Conservation (phyloP, 1,140 invertebrate genomes). For the Himalopsyche phryganea region DNA sequence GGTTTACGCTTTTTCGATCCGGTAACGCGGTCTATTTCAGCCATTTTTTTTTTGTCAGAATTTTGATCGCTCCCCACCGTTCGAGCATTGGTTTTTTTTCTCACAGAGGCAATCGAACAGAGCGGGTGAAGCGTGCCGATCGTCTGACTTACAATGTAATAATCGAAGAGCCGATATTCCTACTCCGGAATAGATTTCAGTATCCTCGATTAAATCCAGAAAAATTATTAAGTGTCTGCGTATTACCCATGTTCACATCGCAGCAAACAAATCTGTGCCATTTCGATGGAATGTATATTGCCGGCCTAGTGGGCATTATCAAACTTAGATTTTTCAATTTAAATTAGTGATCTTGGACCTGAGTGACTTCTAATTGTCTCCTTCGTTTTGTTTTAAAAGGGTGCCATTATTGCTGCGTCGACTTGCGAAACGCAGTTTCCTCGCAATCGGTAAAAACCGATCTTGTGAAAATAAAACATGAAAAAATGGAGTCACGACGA, state of each 20-base stretch:
- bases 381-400: background rate
- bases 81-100: slow-evolving; percentile 8
- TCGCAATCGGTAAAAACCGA: too few relatives aligned
- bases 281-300: background rate
- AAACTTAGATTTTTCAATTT: too few relatives aligned
- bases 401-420: too few relatives aligned
- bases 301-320: too few relatives aligned
- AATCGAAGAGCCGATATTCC: background rate
- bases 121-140: background rate
- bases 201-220: slow-evolving; percentile 4
- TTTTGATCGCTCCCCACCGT: slow-evolving; percentile 1
- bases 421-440: too few relatives aligned
- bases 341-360: too few relatives aligned
- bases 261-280: slow-evolving; percentile 4
- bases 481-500: too few relatives aligned
- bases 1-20: background rate
- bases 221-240: too few relatives aligned
- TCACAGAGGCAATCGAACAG: slow-evolving; percentile 3
- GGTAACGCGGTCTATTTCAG: too few relatives aligned
- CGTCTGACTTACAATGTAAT: slow-evolving; percentile 6
- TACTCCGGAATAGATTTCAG: background rate
- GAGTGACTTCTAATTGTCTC: too few relatives aligned
- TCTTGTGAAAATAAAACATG: too few relatives aligned
- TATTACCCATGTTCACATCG: background rate
- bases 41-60: background rate